A percentile compares a stretch with the other conserved stretches of the same genome.
Evolutionary conservation across 2,888 invertebrate genomes (phyloP).

Genomic region (Petrophora chlorosata): DNA sequence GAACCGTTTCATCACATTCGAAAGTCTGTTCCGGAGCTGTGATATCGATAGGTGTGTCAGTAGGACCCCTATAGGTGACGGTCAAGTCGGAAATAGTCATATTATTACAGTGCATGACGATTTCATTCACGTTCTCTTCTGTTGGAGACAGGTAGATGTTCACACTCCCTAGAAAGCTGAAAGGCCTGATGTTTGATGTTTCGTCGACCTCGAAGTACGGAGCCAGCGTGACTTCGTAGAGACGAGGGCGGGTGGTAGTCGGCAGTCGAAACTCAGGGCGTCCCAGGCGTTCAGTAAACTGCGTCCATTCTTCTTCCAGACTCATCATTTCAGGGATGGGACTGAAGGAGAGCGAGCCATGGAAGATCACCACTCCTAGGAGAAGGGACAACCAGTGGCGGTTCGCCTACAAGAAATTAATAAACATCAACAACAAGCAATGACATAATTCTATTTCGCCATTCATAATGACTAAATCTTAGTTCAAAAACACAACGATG

Average conservation of each 20-base stretch:
- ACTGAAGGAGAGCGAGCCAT: conserved; percentile 54
- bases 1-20: conserved; percentile 53
- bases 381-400: conserved; percentile 61
- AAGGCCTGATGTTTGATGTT: conserved; percentile 42
- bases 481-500: no score
- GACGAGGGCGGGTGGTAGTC: conserved; percentile 70
- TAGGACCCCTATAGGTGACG: conserved; percentile 41
- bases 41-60: conserved; percentile 34
- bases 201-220: conserved; percentile 70
- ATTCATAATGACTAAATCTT: no score
- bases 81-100: conserved; percentile 66
- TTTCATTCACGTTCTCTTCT: conserved; percentile 46
- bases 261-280: conserved; percentile 73
- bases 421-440: no score
- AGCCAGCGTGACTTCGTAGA: conserved; percentile 79
- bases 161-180: conserved; percentile 72
- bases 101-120: conserved; percentile 70
- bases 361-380: conserved; percentile 55
- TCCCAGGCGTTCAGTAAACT: conserved; percentile 51
- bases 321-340: conserved; percentile 53
- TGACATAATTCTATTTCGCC: no score
- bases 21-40: conserved; percentile 41
- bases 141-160: conserved; percentile 54
- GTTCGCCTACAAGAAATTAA: conserved; percentile 55
- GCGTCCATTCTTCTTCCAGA: conserved; percentile 65